Evolutionary conservation across 2,113 vertebrate species (phyloP).

Genomic region (Onychostruthus taczanowskii): DNA sequence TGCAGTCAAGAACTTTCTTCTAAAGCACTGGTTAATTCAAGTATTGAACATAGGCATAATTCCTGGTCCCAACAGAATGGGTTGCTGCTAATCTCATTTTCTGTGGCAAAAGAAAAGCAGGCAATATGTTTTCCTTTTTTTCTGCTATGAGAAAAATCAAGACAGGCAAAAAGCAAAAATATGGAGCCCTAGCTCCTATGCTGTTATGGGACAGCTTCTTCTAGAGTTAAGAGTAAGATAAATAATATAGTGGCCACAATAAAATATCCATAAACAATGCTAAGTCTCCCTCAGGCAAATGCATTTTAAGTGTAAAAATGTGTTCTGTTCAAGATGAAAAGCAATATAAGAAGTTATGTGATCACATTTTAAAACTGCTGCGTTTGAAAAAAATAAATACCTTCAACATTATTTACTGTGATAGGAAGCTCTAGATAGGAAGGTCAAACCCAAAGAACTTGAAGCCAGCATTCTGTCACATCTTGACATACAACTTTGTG

Average conservation of each 20-base stretch:
- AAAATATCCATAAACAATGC: slow-evolving; percentile 10
- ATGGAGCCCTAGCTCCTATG: background rate
- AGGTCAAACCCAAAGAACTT: background rate
- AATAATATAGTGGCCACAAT: background rate
- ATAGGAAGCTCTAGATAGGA: background rate
- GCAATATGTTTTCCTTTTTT: background rate
- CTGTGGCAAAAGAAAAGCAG: background rate
- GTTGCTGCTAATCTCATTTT: background rate
- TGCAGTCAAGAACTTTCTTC: background rate
- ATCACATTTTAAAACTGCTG: background rate
- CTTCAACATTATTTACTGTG: background rate
- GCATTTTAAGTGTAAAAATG: background rate
- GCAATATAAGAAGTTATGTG: background rate
- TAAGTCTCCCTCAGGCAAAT: background rate
- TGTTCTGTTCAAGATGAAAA: background rate
- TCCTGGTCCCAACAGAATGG: background rate
- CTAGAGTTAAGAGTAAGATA: background rate
- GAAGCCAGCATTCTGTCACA: background rate
- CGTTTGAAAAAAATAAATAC: slow-evolving; percentile 2
- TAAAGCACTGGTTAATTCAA: background rate
- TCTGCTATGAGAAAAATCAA: background rate
- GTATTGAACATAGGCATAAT: background rate
- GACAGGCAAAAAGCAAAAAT: background rate
- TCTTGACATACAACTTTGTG: background rate
- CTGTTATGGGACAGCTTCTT: background rate